Base-by-base conservation (phyloP, 2,797 vertebrate species). In the Anguilla anguilla region DNA sequence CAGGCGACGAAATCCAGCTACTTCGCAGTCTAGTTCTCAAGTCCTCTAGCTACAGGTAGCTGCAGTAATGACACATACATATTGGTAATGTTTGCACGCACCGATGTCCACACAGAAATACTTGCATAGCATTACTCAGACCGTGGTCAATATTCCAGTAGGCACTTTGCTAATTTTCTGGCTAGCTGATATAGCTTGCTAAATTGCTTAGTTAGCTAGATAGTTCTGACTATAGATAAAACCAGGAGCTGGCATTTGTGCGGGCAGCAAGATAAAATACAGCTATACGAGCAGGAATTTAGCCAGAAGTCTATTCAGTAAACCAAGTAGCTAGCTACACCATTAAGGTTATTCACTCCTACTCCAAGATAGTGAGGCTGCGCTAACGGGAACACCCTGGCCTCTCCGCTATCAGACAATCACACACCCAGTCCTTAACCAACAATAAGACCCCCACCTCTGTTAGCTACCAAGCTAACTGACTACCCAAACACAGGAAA, bases 371-470 rank as follows among this genome's bases (percentile, higher is more conserved):
- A 82, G 79, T 49, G 43, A 22, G 51, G 64, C 9, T 46, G 46
- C 35, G 25, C 81, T 77, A 77, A 46, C 67, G 31, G 35, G 39
- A 72, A 81, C 55, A 87, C 85, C 28, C 85, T 28, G 3, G 57
- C 84, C 59, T 87, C 81, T 88, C 77, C 35, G 25, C 57, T 84
- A 59, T 72, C 6, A 87, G 86, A 64, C 85, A 91, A 64, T 74
- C 85, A 55, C 85, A 90, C 86, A 85, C 72, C 87, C 64, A n/a
- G 25, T 13, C 64, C 87, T 88, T 82, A 53, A 49, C 55, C 89
- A 89, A 59, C 86, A 87, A 84, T 84, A 25, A 87, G 59, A 89
- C 79, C 89, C 83, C 88, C 91, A 91, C 90, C 92, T 55, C 64
- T 74, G 55, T 57, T 77, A 72, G 51, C 51, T 55, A 81, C n/a